Evolutionary conservation across 2,888 invertebrate species (phyloP).

Genomic region (Acanthacorydalis orientalis): DNA sequence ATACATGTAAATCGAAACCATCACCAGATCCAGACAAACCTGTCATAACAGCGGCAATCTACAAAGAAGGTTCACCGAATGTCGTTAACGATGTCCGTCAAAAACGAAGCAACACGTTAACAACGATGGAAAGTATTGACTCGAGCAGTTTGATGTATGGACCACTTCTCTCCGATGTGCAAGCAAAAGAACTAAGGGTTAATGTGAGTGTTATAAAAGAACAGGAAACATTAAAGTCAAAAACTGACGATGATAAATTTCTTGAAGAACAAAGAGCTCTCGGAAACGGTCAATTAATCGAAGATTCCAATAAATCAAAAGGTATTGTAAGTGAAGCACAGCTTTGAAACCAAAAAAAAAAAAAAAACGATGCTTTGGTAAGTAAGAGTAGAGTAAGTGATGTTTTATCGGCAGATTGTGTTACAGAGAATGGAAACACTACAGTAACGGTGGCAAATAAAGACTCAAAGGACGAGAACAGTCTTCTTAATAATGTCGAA

Average conservation of each 20-base stretch:
- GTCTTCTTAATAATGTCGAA: constrained; percentile 12
- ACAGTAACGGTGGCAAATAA: constrained; percentile 17
- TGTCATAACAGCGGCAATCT: constrained; percentile 51
- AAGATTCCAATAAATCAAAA: constrained; percentile 1
- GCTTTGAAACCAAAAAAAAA: constrained; percentile 12
- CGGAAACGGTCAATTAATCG: constrained; percentile 24
- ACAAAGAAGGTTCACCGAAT: constrained; percentile 38
- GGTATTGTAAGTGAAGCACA: too few relatives aligned
- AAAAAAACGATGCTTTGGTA: constrained; percentile 11
- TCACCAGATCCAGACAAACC: constrained; percentile 39
- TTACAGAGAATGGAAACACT: constrained; percentile 7
- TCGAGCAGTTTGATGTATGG: constrained; percentile 5
- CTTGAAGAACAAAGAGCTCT: constrained; percentile 31
- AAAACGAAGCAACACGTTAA: constrained; percentile 6
- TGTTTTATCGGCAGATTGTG: too few relatives aligned
- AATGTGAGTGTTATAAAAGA: constrained; percentile 2
- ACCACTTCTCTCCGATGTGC: constrained; percentile 25
- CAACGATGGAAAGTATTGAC: constrained; percentile 5
- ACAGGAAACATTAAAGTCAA: constrained; percentile 1
- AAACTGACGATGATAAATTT: constrained; percentile 22
- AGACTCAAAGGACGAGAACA: constrained; percentile 29
- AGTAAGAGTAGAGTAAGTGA: neutral
- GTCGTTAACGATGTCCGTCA: constrained; percentile 21
- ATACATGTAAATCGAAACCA: constrained; percentile 16
- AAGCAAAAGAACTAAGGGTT: constrained; percentile 27